Percentiles rank a stretch among this genome's conserved stretches.
Conservation (phyloP, 2,797 vertebrate species). For the Lutjanus argentimaculatus region DNA sequence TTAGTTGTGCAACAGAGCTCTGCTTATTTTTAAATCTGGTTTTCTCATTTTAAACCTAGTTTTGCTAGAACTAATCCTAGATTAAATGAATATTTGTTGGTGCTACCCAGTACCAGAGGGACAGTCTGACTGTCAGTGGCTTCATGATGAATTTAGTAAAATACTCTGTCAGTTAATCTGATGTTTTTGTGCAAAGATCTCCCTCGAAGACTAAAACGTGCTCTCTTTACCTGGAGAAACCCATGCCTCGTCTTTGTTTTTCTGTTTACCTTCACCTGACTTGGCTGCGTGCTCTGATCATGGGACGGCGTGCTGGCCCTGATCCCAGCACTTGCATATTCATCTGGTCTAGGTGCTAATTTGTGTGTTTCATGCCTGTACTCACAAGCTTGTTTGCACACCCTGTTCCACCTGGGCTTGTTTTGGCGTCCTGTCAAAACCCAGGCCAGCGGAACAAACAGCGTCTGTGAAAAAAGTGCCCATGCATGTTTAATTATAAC, state of each 20-base stretch:
- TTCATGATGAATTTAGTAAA: not conserved
- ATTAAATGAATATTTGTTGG: no score
- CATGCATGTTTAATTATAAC: slow-evolving; percentile 99
- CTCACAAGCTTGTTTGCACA: slow-evolving; percentile 96
- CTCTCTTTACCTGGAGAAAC: slow-evolving; percentile 42
- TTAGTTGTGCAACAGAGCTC: no score
- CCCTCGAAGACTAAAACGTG: slow-evolving; percentile 10
- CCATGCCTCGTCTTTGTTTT: slow-evolving; percentile 40
- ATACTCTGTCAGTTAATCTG: not conserved
- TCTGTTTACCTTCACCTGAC: slow-evolving; percentile 66
- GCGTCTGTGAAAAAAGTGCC: slow-evolving; percentile 90
- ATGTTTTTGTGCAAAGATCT: slow-evolving; percentile 17
- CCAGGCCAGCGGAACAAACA: slow-evolving; percentile 95
- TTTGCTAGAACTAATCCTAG: no score
- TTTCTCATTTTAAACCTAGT: no score
- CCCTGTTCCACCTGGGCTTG: slow-evolving; percentile 96
- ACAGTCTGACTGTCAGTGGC: not conserved
- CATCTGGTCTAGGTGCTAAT: slow-evolving; percentile 95
- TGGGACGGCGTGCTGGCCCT: slow-evolving; percentile 72
- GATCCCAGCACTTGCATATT: slow-evolving; percentile 90
- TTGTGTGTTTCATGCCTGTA: slow-evolving; percentile 93
- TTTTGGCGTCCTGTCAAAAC: slow-evolving; percentile 97
- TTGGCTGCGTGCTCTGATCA: slow-evolving; percentile 61
- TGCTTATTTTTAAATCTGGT: no score
- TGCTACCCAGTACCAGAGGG: no score